Base-by-base conservation (phyloP, 1,140 invertebrate species). In the Heliconius hewitsoni region DNA sequence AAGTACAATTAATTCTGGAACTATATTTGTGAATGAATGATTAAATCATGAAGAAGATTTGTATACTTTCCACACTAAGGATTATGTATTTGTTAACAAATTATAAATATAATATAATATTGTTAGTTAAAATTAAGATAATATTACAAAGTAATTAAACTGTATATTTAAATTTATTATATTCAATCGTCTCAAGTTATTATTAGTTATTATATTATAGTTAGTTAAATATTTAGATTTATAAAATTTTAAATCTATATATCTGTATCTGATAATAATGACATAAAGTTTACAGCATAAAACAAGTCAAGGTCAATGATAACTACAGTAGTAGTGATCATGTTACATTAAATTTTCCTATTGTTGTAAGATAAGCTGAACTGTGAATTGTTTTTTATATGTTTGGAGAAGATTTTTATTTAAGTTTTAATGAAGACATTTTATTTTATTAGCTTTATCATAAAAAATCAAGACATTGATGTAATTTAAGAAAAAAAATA, bases 1-100 rank as follows among this genome's bases (percentile, higher is more conserved):
- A 85, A 81, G 79, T 79, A n/a, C 74, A 79, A 5, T 42, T 72
- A 66, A 27, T 66, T 66, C 60, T 66, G 60, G 60, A 66, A 66
- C 11, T 30, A 16, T 16, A 66, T 66, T 66, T 66, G 13, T 66
- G 60, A 66, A 66, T 66, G 27, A 66, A 6, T 27, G 23, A 6
- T 30, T 13, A 30, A 27, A 27, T 30, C 11, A 66, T 30, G 13
- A 1, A 30, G 27, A 23, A 0, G 3, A 46, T 27, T 66, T 66
- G 3, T 23, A 46, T 46, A 55, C 18, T 55, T n/a, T n/a, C 52
- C 52, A 55, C 19, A n/a, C 52, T 19, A 55, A 16, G 13, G 3
- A n/a, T 55, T n/a, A 55, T 55, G 2, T 55, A 55, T 55, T 55
- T 55, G 19, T 18, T 55, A n/a, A 55, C 18, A n/a, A n/a, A 19